Percentiles rank a stretch among this genome's conserved stretches.
These are phyloP conservation scores for Didymodactylos carnosus DNA, from an alignment of 2,888 invertebrate species.

Conservation along the genomic window DNA sequence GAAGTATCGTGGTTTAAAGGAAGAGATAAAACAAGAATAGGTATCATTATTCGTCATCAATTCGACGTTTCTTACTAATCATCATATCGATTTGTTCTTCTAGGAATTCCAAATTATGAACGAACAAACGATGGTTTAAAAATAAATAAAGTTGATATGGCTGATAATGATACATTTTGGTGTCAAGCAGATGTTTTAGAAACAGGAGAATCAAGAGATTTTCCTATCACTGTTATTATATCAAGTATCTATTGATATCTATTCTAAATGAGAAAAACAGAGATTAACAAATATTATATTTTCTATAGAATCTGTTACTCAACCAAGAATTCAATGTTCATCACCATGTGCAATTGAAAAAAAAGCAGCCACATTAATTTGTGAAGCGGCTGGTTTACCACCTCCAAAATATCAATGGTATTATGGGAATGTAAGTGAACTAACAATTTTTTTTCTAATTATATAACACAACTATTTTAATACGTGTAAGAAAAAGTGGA, in stretches of 20 bases:
- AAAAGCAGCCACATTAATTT: background rate
- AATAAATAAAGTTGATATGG: background rate
- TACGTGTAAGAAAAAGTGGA: too few species aligned
- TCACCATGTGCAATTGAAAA: background rate
- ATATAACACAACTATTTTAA: too few species aligned
- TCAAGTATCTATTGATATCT: background rate
- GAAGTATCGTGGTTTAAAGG: background rate
- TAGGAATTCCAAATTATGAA: background rate
- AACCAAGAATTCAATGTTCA: background rate
- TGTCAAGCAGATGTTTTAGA: background rate
- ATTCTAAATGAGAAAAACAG: background rate
- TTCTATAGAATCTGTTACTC: background rate
- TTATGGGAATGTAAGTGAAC: background rate
- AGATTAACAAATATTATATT: too few species aligned
- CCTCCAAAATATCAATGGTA: background rate
- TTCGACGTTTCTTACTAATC: background rate
- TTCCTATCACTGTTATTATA: background rate
- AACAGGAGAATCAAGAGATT: background rate
- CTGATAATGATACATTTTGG: background rate
- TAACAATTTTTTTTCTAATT: background rate
- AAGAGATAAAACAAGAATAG: background rate
- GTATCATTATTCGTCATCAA: background rate
- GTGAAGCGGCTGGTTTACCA: background rate
- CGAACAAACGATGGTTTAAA: background rate
- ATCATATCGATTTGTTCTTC: too few species aligned